Evolutionary conservation across 1,140 invertebrate genomes (phyloP).

Genomic region (Chymomyza costata): DNA sequence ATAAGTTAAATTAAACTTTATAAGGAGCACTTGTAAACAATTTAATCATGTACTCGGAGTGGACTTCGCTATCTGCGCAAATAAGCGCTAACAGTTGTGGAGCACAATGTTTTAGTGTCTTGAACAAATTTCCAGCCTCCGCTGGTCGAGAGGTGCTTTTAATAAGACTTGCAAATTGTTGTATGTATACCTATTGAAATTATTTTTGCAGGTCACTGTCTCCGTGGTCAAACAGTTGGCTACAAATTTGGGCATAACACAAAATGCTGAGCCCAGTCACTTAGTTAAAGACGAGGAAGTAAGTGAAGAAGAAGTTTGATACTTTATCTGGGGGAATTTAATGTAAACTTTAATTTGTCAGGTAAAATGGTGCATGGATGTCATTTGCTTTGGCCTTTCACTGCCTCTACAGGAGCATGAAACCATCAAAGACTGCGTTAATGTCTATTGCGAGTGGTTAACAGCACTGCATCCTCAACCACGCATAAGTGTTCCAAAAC

Average conservation of each 20-base stretch:
- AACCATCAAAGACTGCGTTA: slow-evolving; percentile 95
- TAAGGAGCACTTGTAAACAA: no score
- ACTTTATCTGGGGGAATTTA: no score
- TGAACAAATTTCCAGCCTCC: slow-evolving; percentile 88
- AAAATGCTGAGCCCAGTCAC: slow-evolving; percentile 85
- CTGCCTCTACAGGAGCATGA: slow-evolving; percentile 93
- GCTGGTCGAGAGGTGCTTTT: slow-evolving; percentile 90
- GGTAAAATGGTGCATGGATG: slow-evolving; percentile 76
- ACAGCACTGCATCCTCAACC: slow-evolving; percentile 88
- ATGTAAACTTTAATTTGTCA: slow-evolving; percentile 20
- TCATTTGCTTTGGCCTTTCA: slow-evolving; percentile 94
- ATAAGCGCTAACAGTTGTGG: slow-evolving; percentile 82
- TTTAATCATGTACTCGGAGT: slow-evolving; percentile 87
- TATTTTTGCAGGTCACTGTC: no score
- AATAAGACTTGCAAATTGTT: no score
- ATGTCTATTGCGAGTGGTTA: slow-evolving; percentile 98
- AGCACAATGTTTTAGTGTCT: slow-evolving; percentile 84
- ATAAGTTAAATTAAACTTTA: no score
- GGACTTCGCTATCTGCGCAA: slow-evolving; percentile 85
- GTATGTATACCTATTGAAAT: no score
- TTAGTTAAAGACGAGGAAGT: slow-evolving; percentile 87
- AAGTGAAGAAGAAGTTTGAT: no score
- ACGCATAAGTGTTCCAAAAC: slow-evolving; percentile 89
- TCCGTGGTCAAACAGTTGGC: slow-evolving; percentile 89
- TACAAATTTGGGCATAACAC: slow-evolving; percentile 84